Evolutionary conservation across 2,113 vertebrate species (phyloP).

Genomic region (Lepisosteus osseus): DNA sequence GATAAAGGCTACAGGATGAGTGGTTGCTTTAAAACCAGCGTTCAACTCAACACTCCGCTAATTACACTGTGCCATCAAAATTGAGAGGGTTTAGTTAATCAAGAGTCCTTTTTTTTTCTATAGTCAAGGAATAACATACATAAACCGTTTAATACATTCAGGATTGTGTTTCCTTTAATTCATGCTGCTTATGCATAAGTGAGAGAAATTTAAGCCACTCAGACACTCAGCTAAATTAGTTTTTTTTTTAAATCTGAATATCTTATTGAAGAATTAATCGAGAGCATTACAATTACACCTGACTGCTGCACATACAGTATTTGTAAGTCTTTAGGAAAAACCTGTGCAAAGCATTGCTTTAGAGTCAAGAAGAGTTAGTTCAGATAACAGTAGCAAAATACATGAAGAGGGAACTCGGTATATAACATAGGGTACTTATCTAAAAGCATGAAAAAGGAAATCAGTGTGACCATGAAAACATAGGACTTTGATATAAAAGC

Average conservation of each 20-base stretch:
- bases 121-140: slow-evolving; percentile 70
- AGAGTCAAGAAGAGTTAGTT: slow-evolving; percentile 46
- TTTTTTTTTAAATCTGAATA: slow-evolving; percentile 56
- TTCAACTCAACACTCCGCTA: slow-evolving; percentile 64
- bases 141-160: slow-evolving; percentile 72
- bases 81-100: slow-evolving; percentile 77
- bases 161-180: slow-evolving; percentile 66
- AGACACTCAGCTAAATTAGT: slow-evolving; percentile 56
- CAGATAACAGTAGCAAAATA: slow-evolving; percentile 39
- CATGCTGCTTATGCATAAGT: slow-evolving; percentile 59
- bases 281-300: slow-evolving; percentile 62
- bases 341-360: slow-evolving; percentile 53
- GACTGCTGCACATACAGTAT: slow-evolving; percentile 54
- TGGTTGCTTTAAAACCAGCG: slow-evolving; percentile 71
- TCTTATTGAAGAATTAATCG: slow-evolving; percentile 68
- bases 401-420: too few relatives aligned
- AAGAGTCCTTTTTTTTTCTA: slow-evolving; percentile 62
- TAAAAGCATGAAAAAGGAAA: too few relatives aligned
- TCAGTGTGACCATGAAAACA: too few relatives aligned
- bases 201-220: slow-evolving; percentile 69
- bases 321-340: slow-evolving; percentile 43
- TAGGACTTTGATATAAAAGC: too few relatives aligned
- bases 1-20: slow-evolving; percentile 76
- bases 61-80: slow-evolving; percentile 71
- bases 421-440: too few relatives aligned